A percentile compares a stretch with the other conserved stretches of the same genome.
Evolutionary conservation across 2,888 invertebrate genomes (phyloP).

Genomic region (Horisme vitalbata): DNA sequence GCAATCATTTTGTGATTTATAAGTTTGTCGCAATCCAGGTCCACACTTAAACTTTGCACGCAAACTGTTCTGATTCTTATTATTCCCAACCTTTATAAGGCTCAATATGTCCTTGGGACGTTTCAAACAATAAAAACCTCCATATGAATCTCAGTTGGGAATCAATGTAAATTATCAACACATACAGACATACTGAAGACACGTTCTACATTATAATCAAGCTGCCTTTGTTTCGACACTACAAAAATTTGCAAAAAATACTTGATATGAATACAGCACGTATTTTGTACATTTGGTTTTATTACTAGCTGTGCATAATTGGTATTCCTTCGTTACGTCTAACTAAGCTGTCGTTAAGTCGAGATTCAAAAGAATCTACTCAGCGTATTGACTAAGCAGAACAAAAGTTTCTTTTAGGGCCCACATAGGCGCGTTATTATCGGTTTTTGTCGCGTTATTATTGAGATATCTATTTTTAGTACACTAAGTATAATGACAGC

Average conservation of each 20-base stretch:
- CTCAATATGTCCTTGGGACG: conserved; percentile 62
- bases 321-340: conserved; percentile 19
- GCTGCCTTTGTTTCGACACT: conserved; percentile 63
- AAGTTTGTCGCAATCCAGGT: conserved; percentile 32
- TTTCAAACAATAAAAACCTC: conserved; percentile 68
- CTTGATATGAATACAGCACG: conserved; percentile 36
- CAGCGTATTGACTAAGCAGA: too few species aligned
- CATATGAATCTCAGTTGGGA: conserved; percentile 63
- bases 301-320: conserved; percentile 40
- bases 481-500: too few species aligned
- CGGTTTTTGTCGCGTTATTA: too few species aligned
- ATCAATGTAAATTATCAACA: conserved; percentile 71
- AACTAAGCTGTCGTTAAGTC: conserved; percentile 6
- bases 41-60: conserved; percentile 45
- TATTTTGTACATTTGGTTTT: conserved; percentile 41
- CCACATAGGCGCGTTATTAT: too few species aligned
- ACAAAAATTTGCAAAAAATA: conserved; percentile 46
- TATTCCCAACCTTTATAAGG: conserved; percentile 69
- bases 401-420: too few species aligned
- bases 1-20: conserved; percentile 56
- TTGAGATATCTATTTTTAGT: too few species aligned
- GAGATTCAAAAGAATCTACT: too few species aligned
- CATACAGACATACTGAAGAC: conserved; percentile 62
- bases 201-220: conserved; percentile 71
- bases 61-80: conserved; percentile 55